Evolutionary conservation across 2,888 invertebrate genomes (phyloP), one percentile per base, ranked within the genome.

Genomic region (Pseudanteris insignis): DNA sequence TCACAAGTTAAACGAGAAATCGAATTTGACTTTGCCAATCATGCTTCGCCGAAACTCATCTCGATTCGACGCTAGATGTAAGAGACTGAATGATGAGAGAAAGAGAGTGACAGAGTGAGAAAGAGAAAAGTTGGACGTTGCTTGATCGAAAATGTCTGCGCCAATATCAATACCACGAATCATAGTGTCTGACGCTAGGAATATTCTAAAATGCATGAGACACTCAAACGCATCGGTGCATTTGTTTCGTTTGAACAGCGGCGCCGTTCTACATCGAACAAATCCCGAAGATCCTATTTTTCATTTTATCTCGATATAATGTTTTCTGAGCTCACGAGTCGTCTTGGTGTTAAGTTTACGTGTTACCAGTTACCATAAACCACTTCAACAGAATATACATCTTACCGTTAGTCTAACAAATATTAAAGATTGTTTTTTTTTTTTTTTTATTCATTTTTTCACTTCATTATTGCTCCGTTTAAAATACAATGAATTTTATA

Each of bases 101-200:
- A 18, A 18, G 18, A 6, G 18, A 18, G 18, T 4, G 18, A 18
- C 4, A 18, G 18, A 18, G 18, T 6, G 51, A 51, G 59, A 11
- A 34, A 38, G 46, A 51, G 13, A 9, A 32, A 51, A 46, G 66
- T 54, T 63, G 55, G 55, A 68, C 66, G 70, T 70, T 67, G 60
- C 63, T 63, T 64, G 60, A 61, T 64, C 66, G 60, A 65, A 58
- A 32, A 61, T 61, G 64, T 64, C 64, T 62, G 51, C 63, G 64
- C 66, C 67, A 70, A 70, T 70, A 70, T 67, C 70, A 67, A 67
- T 70, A 65, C 61, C 55, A 46, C 47, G 63, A 63, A 62, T 55
- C 28, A 61, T 66, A 54, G 46, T 65, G 50, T 46, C 55, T 53
- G 64, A 63, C 58, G 61, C 50, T 50, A 62, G 61, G 60, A 46